Conservation (phyloP, 2,797 vertebrate species). For the Rhabdomys pumilio region DNA sequence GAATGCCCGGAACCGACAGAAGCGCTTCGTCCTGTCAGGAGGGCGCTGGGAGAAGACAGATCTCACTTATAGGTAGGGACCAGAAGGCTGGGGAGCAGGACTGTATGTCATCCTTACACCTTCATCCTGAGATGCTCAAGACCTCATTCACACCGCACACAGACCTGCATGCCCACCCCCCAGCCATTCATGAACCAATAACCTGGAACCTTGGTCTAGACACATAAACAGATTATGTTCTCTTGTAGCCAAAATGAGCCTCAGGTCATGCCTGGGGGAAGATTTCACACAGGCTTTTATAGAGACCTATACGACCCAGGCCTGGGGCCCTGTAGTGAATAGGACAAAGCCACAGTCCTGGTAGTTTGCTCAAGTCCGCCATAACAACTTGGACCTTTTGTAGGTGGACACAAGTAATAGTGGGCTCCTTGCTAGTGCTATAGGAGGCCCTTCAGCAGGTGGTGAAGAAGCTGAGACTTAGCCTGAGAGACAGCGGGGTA, state of each 20-base stretch:
- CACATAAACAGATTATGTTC: neutral
- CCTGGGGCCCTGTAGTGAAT: neutral
- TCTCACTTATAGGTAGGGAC: slow-evolving; percentile 95
- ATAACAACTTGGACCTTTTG: neutral
- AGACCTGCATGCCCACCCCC: neutral
- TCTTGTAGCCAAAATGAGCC: neutral
- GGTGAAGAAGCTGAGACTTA: neutral
- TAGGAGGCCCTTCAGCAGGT: neutral
- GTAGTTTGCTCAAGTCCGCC: neutral
- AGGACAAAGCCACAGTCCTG: neutral
- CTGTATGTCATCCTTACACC: neutral
- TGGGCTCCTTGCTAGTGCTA: neutral
- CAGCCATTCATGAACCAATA: too few species aligned
- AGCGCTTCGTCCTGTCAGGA: slow-evolving; percentile 93
- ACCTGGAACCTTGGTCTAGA: neutral
- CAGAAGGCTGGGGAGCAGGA: rapidly evolving
- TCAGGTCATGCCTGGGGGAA: neutral
- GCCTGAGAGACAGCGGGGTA: neutral
- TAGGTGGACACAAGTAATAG: neutral
- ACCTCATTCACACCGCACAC: neutral
- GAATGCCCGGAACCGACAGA: slow-evolving; percentile 90
- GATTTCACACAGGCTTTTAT: neutral
- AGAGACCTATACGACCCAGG: neutral
- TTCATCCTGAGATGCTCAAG: neutral
- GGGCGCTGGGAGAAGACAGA: slow-evolving; percentile 93